Base-by-base conservation (phyloP, 2,113 vertebrate species). In the Triplophysa siluroides region DNA sequence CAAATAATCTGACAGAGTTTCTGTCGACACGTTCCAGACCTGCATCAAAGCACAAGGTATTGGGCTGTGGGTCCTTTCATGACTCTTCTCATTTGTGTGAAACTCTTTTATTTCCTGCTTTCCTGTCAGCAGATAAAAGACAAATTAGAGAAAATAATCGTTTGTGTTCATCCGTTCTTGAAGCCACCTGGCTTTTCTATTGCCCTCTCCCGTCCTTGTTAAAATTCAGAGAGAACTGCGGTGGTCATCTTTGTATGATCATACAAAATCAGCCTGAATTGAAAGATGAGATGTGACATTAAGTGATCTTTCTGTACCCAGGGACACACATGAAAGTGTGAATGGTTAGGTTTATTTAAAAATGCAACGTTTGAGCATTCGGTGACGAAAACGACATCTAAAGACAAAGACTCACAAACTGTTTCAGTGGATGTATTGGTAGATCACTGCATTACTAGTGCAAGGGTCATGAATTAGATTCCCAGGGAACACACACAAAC, bases 1-100 rank as follows among this genome's bases (percentile, higher is more conserved):
- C 52, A 78, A 84, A 78, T 86, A 88, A 91, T 90, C 89, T 84
- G 76, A 83, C 77, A 62, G 54, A 64, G 85, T 86, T 86, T 84
- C 86, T 65, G 54, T 18, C n/a, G 88, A 90, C 69, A 81, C 78
- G 75, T 83, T 89, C 86, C 85, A 88, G 87, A 85, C 81, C 76
- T 60, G 45, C 84, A 89, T 88, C 83, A 88, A 88, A 89, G 74
- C 72, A 79, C n/a, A 71, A 33, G 67, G 3, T 62, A 62, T 67
- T 62, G 61, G 54, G 12, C 63, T 74, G 58, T 18, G 58, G 63
- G 70, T 33, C 45, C 76, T 61, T 76, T 52, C 56, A 45, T 52
- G 62, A 74, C 43, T 85, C 84, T 82, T 87, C 82, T 85, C 79
- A 50, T 50, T 18, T 8, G 2, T 70, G 80, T 82, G 81, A 83